Conservation (phyloP, 1,140 invertebrate genomes). For the Lordiphosa mommai region DNA sequence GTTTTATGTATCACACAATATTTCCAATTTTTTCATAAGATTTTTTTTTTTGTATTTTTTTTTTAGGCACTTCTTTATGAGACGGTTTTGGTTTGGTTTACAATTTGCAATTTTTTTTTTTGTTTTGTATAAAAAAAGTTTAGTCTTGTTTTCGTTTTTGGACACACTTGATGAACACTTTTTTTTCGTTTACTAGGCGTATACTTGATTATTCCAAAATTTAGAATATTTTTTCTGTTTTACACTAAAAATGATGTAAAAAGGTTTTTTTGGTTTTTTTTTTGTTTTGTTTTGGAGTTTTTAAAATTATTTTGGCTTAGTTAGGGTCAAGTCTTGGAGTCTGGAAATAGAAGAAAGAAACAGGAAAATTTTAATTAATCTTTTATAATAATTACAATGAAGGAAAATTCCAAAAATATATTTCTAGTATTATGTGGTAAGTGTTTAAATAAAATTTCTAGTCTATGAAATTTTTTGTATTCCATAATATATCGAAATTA, state of each 20-base stretch:
- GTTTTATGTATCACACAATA: slow-evolving; percentile 39
- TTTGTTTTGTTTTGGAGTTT: slow-evolving; percentile 23
- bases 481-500: too few species aligned
- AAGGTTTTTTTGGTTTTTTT: slow-evolving; percentile 12
- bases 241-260: too few species aligned
- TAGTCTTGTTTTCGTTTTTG: slow-evolving; percentile 35
- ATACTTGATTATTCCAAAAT: slow-evolving; percentile 16
- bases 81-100: slow-evolving; percentile 69
- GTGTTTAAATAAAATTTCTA: too few species aligned
- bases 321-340: slow-evolving; percentile 33
- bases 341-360: slow-evolving; percentile 29
- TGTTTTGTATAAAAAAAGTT: slow-evolving; percentile 6
- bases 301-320: slow-evolving; percentile 46
- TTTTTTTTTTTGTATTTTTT: slow-evolving; percentile 21
- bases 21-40: slow-evolving; percentile 30
- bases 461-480: too few species aligned
- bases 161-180: slow-evolving; percentile 29
- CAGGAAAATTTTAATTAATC: neutral
- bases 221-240: too few species aligned
- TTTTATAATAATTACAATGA: too few species aligned
- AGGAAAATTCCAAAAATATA: too few species aligned
- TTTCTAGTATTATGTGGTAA: too few species aligned
- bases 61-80: slow-evolving; percentile 62
- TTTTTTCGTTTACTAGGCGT: slow-evolving; percentile 18
- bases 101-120: slow-evolving; percentile 30